Conservation (phyloP, 2,888 invertebrate species). For the Leucoma salicis region DNA sequence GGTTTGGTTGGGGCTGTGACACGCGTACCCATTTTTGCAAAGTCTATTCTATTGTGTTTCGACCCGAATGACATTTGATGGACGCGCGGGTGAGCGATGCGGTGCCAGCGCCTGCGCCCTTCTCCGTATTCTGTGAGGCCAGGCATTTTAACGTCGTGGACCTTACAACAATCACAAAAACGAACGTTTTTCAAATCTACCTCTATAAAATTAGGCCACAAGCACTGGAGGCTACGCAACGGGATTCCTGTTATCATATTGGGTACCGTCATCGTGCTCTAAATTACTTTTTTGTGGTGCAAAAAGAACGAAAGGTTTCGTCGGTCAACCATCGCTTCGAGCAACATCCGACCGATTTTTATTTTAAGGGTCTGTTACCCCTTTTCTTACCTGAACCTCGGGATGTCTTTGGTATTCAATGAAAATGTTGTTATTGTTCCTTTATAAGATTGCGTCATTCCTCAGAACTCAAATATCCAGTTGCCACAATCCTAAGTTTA, state of each 20-base stretch:
- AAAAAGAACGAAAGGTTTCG: slow-evolving; percentile 58
- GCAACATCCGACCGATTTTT: slow-evolving; percentile 64
- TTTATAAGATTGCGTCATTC: slow-evolving; percentile 40
- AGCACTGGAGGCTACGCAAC: slow-evolving; percentile 71
- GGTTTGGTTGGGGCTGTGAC: slow-evolving; percentile 61
- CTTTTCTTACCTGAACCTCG: slow-evolving; percentile 68
- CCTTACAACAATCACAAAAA: slow-evolving; percentile 46
- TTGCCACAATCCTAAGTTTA: slow-evolving; percentile 14
- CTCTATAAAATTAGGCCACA: slow-evolving; percentile 42
- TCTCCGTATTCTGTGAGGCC: slow-evolving; percentile 47
- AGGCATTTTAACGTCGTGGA: slow-evolving; percentile 30
- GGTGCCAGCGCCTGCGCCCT: slow-evolving; percentile 27
- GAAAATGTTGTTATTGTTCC: slow-evolving; percentile 39
- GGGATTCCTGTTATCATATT: slow-evolving; percentile 78
- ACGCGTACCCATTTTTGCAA: slow-evolving; percentile 78
- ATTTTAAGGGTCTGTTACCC: slow-evolving; percentile 57
- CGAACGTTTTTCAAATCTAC: slow-evolving; percentile 37
- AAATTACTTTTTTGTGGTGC: slow-evolving; percentile 73
- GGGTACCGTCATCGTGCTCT: slow-evolving; percentile 66
- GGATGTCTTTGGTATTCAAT: slow-evolving; percentile 45
- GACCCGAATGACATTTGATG: slow-evolving; percentile 72
- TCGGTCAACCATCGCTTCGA: slow-evolving; percentile 61
- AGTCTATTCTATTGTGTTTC: slow-evolving; percentile 75
- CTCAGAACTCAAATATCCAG: slow-evolving; percentile 22
- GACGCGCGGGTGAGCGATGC: slow-evolving; percentile 52